Base-by-base conservation (phyloP, 2,888 invertebrate species). In the Caenorhabditis japonica region DNA sequence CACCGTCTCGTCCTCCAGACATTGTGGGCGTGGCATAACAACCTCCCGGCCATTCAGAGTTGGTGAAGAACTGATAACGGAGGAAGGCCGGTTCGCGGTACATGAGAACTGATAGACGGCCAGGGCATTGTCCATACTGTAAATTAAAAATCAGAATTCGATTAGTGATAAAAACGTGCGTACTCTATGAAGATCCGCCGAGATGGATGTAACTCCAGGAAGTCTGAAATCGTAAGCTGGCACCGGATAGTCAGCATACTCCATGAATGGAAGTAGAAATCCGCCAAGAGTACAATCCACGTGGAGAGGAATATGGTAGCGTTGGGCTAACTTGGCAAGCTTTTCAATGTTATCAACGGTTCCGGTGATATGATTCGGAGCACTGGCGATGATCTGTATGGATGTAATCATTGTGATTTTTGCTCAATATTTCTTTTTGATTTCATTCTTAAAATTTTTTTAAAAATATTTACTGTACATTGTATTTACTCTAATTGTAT, bases 241-340 rank as follows among this genome's bases (percentile, higher is more conserved):
- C 5, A 94, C 85, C 0, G 90, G 87, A 87, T 92, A 94, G 0
- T 97, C 97, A 12, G 95, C 95, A 52, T 91, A 91, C 58, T 92
- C 91, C 93, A 96, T 94, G 89, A 99, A 96, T 13, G 93, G 94
- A 3, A 94, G 91, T 36, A 97, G 90, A 89, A 99, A 97, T 30
- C 99, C 97, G 34, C 99, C 99, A 2, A 99, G 91, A 84, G 97
- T 97, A 34, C 94, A 93, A 90, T 99, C 99, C 38, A 97, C 96
- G 90, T 99, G 99, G 0, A 99, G 93, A 0, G 97, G 97, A 68
- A 99, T 92, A 66, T 92, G 91, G 88, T 93, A 93, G 55, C 87
- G 85, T 46, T 82, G 60, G 8, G 90, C 90, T 13, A 91, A 82
- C 89, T 92, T 91, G 0, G 94, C 92, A 75, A 99, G 92, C 0